Base-by-base conservation (phyloP, 2,113 vertebrate genomes). In the Misgurnus mizolepis region DNA sequence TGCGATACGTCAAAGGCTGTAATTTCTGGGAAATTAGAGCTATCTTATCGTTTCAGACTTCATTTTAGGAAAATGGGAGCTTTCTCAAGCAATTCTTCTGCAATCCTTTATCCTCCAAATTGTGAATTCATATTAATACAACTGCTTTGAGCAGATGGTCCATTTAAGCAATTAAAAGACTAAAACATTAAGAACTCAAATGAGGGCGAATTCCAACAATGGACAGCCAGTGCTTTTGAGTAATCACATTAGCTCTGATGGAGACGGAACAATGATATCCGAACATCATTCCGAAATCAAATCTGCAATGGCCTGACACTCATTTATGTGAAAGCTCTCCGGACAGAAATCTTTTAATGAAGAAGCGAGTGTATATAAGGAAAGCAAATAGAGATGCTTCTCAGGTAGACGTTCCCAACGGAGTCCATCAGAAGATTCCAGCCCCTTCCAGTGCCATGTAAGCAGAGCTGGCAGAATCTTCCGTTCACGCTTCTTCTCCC, bases 11-110 rank as follows among this genome's bases (percentile, higher is more conserved):
- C 58, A 76, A 79, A 78, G 65, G 40, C 70, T 60, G 76, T 76
- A 66, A 79, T 82, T 81, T 68, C 78, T 70, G 70, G 61, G 71
- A 82, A 84, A 79, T 79, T 76, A 79, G 66, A 66, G 71, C 49
- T 66, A 71, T 80, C 62, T 79, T 79, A 82, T 84, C 76, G 53
- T 27, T 61, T 53, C 53, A 62, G 62, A 78, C 43, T 27, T 64
- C 43, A 67, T 45, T 67, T 62, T 15, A 64, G 27, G 3, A 41
- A 53, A 72, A 43, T 1, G 18, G n/a, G 2, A 45, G 14, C 41
- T 67, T 66, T 81, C n/a, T 41, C 3, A 2, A 27, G 41, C 39
- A 18, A 62, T 65, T 75, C 43, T 76, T 70, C 17, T 70, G 41
- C 18, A 41, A 74, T 60, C 10, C 58, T 75, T 64, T 49, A 64